phyloP scores from a whole-genome alignment of 2,888 invertebrate species.

The Aphodius sticticus region DNA sequence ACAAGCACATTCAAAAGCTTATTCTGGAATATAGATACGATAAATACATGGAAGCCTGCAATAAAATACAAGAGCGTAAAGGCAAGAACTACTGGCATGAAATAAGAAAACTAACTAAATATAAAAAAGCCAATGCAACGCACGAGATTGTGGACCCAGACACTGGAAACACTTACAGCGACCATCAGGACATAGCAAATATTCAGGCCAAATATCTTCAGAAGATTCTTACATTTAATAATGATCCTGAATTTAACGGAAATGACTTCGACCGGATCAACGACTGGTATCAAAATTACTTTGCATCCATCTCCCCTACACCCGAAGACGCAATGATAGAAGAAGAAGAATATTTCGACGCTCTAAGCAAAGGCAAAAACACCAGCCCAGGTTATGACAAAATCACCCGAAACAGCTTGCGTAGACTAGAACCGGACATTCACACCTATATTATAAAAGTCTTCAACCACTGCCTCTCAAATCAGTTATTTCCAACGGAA shows the following conservation, averaged over 20 bases:
- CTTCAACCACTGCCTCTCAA: background rate
- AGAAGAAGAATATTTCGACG: background rate
- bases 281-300: background rate
- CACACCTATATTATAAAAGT: background rate
- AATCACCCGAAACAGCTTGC: background rate
- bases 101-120: background rate
- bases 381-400: background rate
- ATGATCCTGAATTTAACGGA: background rate
- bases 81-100: background rate
- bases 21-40: background rate
- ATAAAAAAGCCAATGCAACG: background rate
- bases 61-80: background rate
- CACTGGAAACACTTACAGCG: background rate
- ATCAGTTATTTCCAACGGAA: background rate
- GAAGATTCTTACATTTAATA: background rate
- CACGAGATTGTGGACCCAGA: background rate
- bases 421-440: background rate
- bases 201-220: background rate
- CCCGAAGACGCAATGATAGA: background rate
- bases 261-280: background rate
- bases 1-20: background rate
- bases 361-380: background rate
- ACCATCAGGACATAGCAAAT: background rate
- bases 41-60: background rate
- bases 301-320: background rate